Evolutionary conservation across 2,888 invertebrate genomes (phyloP), one percentile per base, ranked within the genome.

Genomic region (Eudiplozoon nipponicum): DNA sequence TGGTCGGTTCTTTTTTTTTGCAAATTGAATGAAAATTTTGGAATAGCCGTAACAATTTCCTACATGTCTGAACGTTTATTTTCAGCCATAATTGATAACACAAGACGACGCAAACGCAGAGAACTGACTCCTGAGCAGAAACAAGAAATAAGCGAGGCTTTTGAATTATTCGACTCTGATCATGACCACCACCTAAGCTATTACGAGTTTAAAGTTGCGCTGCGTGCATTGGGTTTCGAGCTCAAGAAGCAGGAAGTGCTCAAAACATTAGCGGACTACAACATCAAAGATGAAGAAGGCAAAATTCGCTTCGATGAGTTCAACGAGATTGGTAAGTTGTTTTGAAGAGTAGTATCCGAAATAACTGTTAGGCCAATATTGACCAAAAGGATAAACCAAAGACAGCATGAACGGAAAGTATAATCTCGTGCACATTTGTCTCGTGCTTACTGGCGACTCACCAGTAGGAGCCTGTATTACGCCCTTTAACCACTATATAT

Each of bases 111-210:
- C 41, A 55, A 51, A 47, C 52, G 54, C 38, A 44, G 53, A 29
- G 56, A 57, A 40, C 44, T 58, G 21, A 49, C 54, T 9, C 55
- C 56, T 28, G 56, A 57, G 47, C 56, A 58, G 45, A 58, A 56
- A 41, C 55, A 56, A 46, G 57, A 58, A 45, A 55, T 58, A 9
- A 50, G 47, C 28, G 58, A 57, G 45, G 56, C 58, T 2, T 58
- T 58, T 50, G 56, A 57, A 43, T 44, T 58, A 37, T 58, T 58
- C 50, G 58, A 58, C 46, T 54, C 55, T 28, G 57, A 58, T 44
- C 57, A 57, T 47, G 58, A 58, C 44, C 44, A 53, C 36, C 49
- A 51, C 20, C 54, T 58, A 36, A 56, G 56, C 43, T 56, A 57
- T 46, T 54, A 58, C 51, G 58, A 58, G 47, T 48, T 57, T 3